A percentile compares a stretch with the other conserved stretches of the same genome.
Conservation (phyloP, 2,113 vertebrate genomes). For the Pterocles burchelli region DNA sequence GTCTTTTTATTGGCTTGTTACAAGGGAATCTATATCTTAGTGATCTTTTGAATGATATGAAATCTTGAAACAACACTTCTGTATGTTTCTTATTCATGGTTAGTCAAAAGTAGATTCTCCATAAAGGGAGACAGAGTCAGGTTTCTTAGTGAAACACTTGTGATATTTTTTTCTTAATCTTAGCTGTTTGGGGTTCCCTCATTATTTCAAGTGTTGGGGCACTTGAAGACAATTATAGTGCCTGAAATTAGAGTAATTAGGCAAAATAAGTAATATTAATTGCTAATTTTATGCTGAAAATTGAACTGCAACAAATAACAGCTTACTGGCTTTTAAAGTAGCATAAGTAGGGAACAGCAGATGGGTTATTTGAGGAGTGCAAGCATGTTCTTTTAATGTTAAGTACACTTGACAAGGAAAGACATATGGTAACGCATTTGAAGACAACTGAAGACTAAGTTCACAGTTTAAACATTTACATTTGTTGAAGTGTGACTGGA, state of each 20-base stretch:
- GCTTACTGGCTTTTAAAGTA: constrained; percentile 67
- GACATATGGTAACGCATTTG: constrained; percentile 66
- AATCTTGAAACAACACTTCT: not conserved
- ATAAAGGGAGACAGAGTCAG: not conserved
- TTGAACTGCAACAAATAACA: constrained; percentile 27
- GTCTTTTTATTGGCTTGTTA: not conserved
- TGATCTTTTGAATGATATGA: not conserved
- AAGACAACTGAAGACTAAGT: constrained; percentile 62
- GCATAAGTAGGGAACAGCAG: constrained; percentile 43
- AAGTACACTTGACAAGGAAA: constrained; percentile 62
- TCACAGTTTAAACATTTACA: constrained; percentile 72
- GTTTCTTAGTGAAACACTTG: constrained; percentile 19
- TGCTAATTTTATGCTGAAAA: constrained; percentile 31
- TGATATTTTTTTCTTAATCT: not conserved
- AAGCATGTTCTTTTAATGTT: constrained; percentile 70
- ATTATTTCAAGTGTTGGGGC: not conserved
- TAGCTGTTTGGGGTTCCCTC: not conserved
- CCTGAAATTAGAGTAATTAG: not conserved
- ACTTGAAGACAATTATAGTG: not conserved
- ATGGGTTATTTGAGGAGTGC: constrained; percentile 66
- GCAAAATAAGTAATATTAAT: constrained; percentile 39
- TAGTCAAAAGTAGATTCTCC: not conserved
- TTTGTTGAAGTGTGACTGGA: constrained; percentile 66
- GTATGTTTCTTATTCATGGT: not conserved
- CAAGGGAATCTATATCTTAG: not conserved